Conservation (phyloP, 2,888 invertebrate genomes). For the Lepidocyrtoides sp. region DNA sequence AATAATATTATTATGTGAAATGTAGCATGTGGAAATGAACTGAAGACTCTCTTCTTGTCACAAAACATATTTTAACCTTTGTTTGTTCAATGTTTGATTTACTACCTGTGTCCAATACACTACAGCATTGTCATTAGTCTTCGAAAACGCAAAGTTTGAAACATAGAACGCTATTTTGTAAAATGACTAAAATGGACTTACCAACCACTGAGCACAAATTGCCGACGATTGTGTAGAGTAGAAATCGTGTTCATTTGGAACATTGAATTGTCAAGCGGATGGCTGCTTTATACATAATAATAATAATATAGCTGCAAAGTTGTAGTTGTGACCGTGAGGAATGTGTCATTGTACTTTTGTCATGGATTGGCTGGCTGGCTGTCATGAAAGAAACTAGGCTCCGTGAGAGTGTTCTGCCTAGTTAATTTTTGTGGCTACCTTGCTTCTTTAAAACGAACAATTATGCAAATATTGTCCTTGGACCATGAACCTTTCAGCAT, state of each 20-base stretch:
- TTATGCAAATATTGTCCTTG: neutral
- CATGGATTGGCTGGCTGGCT: neutral
- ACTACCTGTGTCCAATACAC: slow-evolving; percentile 35
- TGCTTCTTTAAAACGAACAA: neutral
- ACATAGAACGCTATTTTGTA: neutral
- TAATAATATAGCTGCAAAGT: neutral
- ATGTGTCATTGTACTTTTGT: slow-evolving; percentile 43
- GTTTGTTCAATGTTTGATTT: slow-evolving; percentile 60
- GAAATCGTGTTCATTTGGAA: slow-evolving; percentile 8
- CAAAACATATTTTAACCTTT: slow-evolving; percentile 47
- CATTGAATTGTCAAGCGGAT: slow-evolving; percentile 3
- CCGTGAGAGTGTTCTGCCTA: too few relatives aligned
- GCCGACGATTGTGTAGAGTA: slow-evolving; percentile 20
- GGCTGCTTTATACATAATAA: neutral
- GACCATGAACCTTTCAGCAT: neutral
- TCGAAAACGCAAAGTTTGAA: neutral
- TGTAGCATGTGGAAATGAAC: slow-evolving; percentile 69
- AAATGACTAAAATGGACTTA: slow-evolving; percentile 38
- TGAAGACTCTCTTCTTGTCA: slow-evolving; percentile 12
- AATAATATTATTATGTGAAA: slow-evolving; percentile 54
- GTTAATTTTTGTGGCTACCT: neutral
- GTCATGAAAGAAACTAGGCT: too few relatives aligned
- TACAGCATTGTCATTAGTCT: slow-evolving; percentile 9
- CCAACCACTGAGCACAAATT: slow-evolving; percentile 49
- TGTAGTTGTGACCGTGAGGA: slow-evolving; percentile 25